Base-by-base conservation (phyloP, 2,888 invertebrate species). In the Bombylius major region DNA sequence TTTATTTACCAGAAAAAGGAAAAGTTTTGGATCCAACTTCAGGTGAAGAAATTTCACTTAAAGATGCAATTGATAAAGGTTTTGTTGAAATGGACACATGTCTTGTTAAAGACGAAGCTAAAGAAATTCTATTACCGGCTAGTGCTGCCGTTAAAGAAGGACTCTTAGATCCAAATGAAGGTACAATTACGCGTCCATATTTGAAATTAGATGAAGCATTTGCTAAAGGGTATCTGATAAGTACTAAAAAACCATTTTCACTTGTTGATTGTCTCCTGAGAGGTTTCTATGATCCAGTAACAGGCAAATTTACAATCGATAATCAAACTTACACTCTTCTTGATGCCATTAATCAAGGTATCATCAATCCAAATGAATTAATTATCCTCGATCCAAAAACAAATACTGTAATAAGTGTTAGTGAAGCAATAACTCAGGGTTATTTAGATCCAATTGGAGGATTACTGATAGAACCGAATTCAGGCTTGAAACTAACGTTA, bases 241-340 rank as follows among this genome's bases (percentile, higher is more conserved):
- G 86, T 65, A 86, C 87, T 39, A 80, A 82, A 55, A 84, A 87
- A 65, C 90, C 91, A 0, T 83, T 87, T 80, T 86, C 89, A 0
- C 73, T 92, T 58, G 89, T 89, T 69, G 89, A 91, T 76, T 87
- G 89, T 13, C 74, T 92, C 55, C 84, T 89, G 34, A 84, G 89
- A 70, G 86, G 86, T 59, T 80, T 87, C 47, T 92, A 90, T 68
- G 83, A 90, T 67, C 79, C 85, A 5, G 79, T 81, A 61, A 82
- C 84, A 5, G 89, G 90, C 1, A 79, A 83, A 53, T 81, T 88
- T 59, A 79, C 80, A 5, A 82, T 88, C 56, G 84, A 86, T 60
- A 81, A 82, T 33, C 79, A 82, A 52, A 79, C 78, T 53, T 78
- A 88, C 64, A 86, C 86, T 13, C 72, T 91, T 13, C 83, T 84